phyloP scores from a whole-genome alignment of 2,113 vertebrate genomes.

The Castor canadensis region DNA sequence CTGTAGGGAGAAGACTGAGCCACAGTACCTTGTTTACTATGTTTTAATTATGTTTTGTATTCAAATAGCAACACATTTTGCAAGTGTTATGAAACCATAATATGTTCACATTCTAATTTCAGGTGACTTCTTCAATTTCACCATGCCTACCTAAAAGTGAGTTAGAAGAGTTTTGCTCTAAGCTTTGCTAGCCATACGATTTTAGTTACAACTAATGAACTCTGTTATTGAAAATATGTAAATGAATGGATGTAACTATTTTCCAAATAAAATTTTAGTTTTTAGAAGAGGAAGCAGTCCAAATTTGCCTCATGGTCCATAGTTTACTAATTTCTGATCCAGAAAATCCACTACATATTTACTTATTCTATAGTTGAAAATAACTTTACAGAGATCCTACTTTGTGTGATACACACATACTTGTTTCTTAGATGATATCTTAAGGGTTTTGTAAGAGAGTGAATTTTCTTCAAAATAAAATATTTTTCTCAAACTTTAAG shows the following conservation, averaged over 20 bases:
- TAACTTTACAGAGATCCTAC: not conserved
- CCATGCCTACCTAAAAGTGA: not conserved
- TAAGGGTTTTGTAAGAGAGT: not conserved
- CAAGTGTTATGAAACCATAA: not conserved
- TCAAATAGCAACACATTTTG: not conserved
- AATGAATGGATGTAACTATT: not conserved
- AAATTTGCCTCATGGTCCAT: not conserved
- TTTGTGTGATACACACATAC: not conserved
- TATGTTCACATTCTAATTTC: not conserved
- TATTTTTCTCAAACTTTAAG: not conserved
- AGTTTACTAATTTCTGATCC: not conserved
- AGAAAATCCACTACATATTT: not conserved
- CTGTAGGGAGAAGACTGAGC: not conserved
- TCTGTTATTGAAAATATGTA: not conserved
- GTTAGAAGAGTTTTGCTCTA: not conserved
- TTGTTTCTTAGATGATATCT: not conserved
- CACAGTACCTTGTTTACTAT: not conserved
- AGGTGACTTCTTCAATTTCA: not conserved
- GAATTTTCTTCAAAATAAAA: not conserved
- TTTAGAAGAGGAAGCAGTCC: not conserved
- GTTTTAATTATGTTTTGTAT: not conserved
- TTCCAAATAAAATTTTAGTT: not conserved
- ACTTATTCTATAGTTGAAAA: conserved; percentile 6
- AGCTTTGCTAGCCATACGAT: not conserved
- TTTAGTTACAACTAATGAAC: not conserved